A percentile compares a stretch with the other conserved stretches of the same genome.
phyloP scores from a whole-genome alignment of 2,888 invertebrate genomes.

The Tricholauxania praeusta region DNA sequence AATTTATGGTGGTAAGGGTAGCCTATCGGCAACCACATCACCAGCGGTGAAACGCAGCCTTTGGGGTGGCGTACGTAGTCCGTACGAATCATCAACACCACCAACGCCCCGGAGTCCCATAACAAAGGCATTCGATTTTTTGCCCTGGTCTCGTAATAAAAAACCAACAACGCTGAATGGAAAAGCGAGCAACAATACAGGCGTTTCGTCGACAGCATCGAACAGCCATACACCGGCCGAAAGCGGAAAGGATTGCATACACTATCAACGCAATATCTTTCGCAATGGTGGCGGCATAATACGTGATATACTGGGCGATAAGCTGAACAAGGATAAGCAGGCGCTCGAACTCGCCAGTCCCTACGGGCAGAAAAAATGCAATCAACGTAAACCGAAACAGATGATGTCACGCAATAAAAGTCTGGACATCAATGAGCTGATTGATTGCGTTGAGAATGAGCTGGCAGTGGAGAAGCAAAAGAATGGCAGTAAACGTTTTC shows the following conservation, averaged over 20 bases:
- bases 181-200: slow-evolving; percentile 30
- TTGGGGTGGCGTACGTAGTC: slow-evolving; percentile 42
- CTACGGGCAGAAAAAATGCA: slow-evolving; percentile 38
- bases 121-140: slow-evolving; percentile 66
- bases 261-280: slow-evolving; percentile 63
- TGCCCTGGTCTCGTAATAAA: slow-evolving; percentile 63
- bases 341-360: slow-evolving; percentile 38
- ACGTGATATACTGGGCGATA: slow-evolving; percentile 64
- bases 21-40: neutral
- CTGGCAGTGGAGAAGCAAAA: slow-evolving; percentile 42
- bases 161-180: slow-evolving; percentile 45
- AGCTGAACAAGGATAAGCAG: slow-evolving; percentile 57
- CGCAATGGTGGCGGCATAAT: slow-evolving; percentile 63
- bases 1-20: slow-evolving; percentile 49
- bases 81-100: slow-evolving; percentile 37
- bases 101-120: slow-evolving; percentile 60
- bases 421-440: slow-evolving; percentile 64
- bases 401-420: slow-evolving; percentile 62
- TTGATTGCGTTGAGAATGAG: slow-evolving; percentile 60
- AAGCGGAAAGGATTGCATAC: slow-evolving; percentile 50
- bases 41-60: slow-evolving; percentile 38
- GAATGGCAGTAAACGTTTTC: slow-evolving; percentile 49
- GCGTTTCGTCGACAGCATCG: neutral
- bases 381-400: slow-evolving; percentile 30
- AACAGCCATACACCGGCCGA: slow-evolving; percentile 16